phyloP scores from a whole-genome alignment of 2,888 invertebrate species.

The Philonicus albiceps region DNA sequence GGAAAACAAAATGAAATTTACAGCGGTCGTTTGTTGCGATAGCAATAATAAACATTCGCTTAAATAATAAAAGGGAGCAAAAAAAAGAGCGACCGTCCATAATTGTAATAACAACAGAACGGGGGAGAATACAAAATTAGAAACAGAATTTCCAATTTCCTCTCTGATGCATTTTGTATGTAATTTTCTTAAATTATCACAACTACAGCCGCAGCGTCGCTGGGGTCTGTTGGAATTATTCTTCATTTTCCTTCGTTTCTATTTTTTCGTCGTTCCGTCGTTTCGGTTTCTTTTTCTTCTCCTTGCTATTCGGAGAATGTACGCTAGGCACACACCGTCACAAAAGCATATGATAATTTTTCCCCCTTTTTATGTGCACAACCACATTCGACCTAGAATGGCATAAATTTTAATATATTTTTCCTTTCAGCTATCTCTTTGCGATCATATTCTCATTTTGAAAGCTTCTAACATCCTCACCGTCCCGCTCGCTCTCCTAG shows the following conservation, averaged over 20 bases:
- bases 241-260: constrained; percentile 29
- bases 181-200: constrained; percentile 40
- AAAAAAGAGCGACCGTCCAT: background rate
- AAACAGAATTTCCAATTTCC: constrained; percentile 43
- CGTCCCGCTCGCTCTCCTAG: background rate
- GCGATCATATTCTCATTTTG: constrained; percentile 19
- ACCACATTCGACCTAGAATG: background rate
- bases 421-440: constrained; percentile 13
- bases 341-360: background rate
- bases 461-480: background rate
- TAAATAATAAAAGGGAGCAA: constrained; percentile 14
- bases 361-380: background rate
- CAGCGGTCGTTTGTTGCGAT: constrained; percentile 2
- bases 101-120: constrained; percentile 25
- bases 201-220: background rate
- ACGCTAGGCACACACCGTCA: background rate
- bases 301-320: background rate
- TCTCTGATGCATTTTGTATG: constrained; percentile 41
- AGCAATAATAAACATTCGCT: constrained; percentile 25
- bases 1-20: background rate
- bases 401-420: constrained; percentile 38
- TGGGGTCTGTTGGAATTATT: constrained; percentile 21
- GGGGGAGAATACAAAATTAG: constrained; percentile 24
- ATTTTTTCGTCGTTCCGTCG: background rate
- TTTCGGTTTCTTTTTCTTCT: background rate